Percentiles rank a stretch among this genome's conserved stretches.
phyloP scores from a whole-genome alignment of 2,797 vertebrate genomes.

The Tadarida brasiliensis region DNA sequence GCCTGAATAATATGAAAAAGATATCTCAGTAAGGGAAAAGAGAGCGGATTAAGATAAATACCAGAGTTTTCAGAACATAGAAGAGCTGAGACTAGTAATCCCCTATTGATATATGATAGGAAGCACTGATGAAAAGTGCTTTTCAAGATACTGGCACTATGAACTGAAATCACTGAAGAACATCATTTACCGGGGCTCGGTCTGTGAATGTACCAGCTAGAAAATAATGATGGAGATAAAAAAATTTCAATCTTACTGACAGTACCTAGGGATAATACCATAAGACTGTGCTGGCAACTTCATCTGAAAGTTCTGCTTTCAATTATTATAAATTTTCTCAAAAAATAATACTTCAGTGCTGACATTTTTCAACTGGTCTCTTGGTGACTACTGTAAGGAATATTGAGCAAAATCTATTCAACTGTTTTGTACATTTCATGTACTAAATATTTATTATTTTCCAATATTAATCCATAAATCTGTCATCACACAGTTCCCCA shows the following conservation, averaged over 20 bases:
- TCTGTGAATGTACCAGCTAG: conserved; percentile 28
- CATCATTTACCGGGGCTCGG: conserved; percentile 59
- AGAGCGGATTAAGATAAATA: conserved; percentile 54
- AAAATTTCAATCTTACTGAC: conserved; percentile 70
- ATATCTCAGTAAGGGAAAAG: conserved; percentile 18
- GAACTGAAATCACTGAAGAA: conserved; percentile 47
- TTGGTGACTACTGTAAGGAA: conserved; percentile 58
- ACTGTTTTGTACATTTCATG: conserved; percentile 68
- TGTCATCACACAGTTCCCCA: conserved; percentile 62
- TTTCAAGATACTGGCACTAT: conserved; percentile 59
- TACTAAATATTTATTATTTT: conserved; percentile 78
- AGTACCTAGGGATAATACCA: conserved; percentile 22
- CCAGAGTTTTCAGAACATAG: not conserved
- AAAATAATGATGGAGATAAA: conserved; percentile 70
- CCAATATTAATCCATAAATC: conserved; percentile 75
- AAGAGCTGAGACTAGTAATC: conserved; percentile 9
- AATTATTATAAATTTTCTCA: conserved; percentile 72
- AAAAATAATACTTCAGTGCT: conserved; percentile 61
- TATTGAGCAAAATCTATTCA: conserved; percentile 71
- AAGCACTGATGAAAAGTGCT: conserved; percentile 48
- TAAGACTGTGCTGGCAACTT: conserved; percentile 26
- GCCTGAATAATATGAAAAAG: conserved; percentile 46
- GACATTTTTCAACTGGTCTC: conserved; percentile 76
- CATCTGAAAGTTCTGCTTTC: conserved; percentile 62
- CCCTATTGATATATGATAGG: conserved; percentile 43